phyloP scores from a whole-genome alignment of 1,140 invertebrate species.

The Drosophila miranda region DNA sequence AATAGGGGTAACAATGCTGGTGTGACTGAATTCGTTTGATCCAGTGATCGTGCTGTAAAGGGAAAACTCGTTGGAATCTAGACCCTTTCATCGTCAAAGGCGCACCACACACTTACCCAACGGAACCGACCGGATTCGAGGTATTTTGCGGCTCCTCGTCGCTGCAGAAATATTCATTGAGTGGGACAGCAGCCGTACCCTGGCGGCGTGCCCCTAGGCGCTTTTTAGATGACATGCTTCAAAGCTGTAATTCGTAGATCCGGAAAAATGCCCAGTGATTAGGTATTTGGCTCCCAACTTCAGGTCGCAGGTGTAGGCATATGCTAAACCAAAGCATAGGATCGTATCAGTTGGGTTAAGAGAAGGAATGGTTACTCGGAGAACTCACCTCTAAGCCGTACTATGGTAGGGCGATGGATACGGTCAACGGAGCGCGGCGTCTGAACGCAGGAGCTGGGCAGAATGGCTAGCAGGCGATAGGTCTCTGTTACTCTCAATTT shows the following conservation, averaged over 20 bases:
- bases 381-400: constrained; percentile 53
- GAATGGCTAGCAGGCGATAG: constrained; percentile 50
- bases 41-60: constrained; percentile 9
- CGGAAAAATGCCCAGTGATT: constrained; percentile 54
- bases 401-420: constrained; percentile 49
- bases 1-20: not conserved
- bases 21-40: not conserved
- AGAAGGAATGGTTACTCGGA: no score
- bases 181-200: constrained; percentile 17
- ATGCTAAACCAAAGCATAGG: constrained; percentile 27
- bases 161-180: constrained; percentile 32
- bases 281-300: constrained; percentile 60
- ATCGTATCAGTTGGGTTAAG: not conserved
- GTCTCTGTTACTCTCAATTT: no score
- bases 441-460: constrained; percentile 45
- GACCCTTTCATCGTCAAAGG: no score
- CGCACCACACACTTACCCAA: no score
- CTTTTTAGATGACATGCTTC: constrained; percentile 70
- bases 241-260: constrained; percentile 45
- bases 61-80: no score
- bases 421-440: constrained; percentile 37
- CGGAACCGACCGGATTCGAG: no score
- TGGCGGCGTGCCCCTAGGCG: constrained; percentile 12
- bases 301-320: constrained; percentile 61
- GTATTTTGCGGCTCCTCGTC: not conserved